phyloP scores from a whole-genome alignment of 1,140 invertebrate genomes.

The Sesamia nonagrioides region DNA sequence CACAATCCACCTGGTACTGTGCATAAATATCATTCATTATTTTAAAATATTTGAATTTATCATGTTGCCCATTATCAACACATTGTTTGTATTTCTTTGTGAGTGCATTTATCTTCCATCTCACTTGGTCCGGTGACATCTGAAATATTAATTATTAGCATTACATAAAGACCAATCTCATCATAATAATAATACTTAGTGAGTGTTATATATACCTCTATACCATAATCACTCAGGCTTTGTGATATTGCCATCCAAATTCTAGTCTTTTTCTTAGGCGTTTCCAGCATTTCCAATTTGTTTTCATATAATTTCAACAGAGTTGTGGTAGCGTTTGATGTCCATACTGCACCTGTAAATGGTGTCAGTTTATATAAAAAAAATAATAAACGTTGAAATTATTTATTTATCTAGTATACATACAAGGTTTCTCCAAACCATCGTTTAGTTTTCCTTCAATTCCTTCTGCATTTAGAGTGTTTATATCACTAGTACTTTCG shows the following conservation, averaged over 20 bases:
- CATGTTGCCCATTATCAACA: slow-evolving; percentile 58
- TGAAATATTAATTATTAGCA: slow-evolving; percentile 38
- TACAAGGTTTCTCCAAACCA: slow-evolving; percentile 57
- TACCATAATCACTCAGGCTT: slow-evolving; percentile 62
- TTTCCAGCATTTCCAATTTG: slow-evolving; percentile 66
- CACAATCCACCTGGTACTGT: slow-evolving; percentile 64
- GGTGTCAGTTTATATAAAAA: too few relatives aligned
- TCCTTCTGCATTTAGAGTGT: slow-evolving; percentile 21
- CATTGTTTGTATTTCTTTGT: slow-evolving; percentile 69
- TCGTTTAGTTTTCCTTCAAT: slow-evolving; percentile 37
- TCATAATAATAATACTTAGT: background rate
- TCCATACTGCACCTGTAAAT: slow-evolving; percentile 66
- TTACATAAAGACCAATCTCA: background rate
- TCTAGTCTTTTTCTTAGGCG: slow-evolving; percentile 69
- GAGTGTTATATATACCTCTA: slow-evolving; percentile 59
- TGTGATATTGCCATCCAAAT: slow-evolving; percentile 68
- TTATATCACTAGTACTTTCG: slow-evolving; percentile 29
- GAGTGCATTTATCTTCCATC: slow-evolving; percentile 69
- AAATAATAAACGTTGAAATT: background rate
- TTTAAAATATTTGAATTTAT: slow-evolving; percentile 67
- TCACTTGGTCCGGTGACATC: slow-evolving; percentile 66
- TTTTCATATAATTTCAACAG: slow-evolving; percentile 68
- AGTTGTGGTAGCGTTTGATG: slow-evolving; percentile 56
- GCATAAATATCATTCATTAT: slow-evolving; percentile 67
- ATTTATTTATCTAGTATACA: background rate